phyloP scores from a whole-genome alignment of 2,797 vertebrate genomes.

The Epinephelus awoara region DNA sequence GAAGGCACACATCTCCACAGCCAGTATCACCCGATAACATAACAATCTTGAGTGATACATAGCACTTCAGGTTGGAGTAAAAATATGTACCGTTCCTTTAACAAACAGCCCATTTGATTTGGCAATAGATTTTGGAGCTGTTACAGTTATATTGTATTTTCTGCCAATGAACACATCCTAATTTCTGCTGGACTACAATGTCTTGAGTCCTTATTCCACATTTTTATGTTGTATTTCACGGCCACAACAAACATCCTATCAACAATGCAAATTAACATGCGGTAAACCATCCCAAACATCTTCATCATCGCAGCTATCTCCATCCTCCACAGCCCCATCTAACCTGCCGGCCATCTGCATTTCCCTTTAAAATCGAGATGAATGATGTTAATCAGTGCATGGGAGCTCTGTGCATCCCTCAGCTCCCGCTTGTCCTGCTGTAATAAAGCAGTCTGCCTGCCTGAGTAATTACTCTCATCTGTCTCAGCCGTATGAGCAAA shows the following conservation, averaged over 20 bases:
- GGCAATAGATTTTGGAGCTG: neutral
- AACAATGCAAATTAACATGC: slow-evolving; percentile 12
- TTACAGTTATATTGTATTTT: neutral
- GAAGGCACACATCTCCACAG: no score
- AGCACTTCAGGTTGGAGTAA: no score
- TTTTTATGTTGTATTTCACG: neutral
- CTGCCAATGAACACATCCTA: neutral
- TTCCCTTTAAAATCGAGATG: slow-evolving; percentile 71
- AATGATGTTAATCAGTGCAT: slow-evolving; percentile 77
- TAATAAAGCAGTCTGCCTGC: slow-evolving; percentile 78
- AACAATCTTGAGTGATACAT: no score
- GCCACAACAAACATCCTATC: neutral
- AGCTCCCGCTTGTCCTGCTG: slow-evolving; percentile 59
- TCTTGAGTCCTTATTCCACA: neutral
- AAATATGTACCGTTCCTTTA: no score
- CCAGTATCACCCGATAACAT: no score
- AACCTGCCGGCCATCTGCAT: slow-evolving; percentile 34
- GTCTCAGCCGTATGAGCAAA: slow-evolving; percentile 61
- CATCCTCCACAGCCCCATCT: neutral
- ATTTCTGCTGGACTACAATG: neutral
- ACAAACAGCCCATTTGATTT: neutral
- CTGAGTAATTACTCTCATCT: slow-evolving; percentile 81
- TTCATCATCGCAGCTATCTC: slow-evolving; percentile 24
- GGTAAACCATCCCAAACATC: neutral
- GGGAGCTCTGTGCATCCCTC: slow-evolving; percentile 62